Evolutionary conservation across 2,888 invertebrate genomes (phyloP), one percentile per base, ranked within the genome.

Genomic region (Acanthosepion pharaonis): DNA sequence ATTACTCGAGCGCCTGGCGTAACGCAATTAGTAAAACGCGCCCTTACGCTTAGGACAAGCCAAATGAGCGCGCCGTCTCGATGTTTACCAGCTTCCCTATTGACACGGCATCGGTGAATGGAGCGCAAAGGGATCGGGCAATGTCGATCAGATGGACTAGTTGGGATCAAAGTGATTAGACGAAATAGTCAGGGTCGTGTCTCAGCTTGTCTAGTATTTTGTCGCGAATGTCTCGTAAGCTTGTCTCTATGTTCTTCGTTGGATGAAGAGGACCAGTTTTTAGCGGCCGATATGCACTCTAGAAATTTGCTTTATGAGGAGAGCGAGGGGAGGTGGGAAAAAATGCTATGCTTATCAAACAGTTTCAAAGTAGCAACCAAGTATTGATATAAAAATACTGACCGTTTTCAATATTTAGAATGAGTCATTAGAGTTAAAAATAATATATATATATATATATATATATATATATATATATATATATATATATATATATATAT

Each of bases 31-130:
- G 78, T 78, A 78, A 33, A 78, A 78, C n/a, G 78, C 78, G 33
- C 78, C n/a, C 78, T 78, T 78, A 78, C 78, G n/a, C n/a, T n/a
- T n/a, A 78, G 78, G n/a, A 78, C 78, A n/a, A n/a, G n/a, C n/a
- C n/a, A 78, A 78, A 78, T n/a, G 78, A 78, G n/a, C n/a, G n/a
- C n/a, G 78, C 33, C 78, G n/a, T n/a, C 78, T n/a, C n/a, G 5
- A 15, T 78, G 78, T 78, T 78, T 78, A 78, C 78, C n/a, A 78
- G 78, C 78, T 78, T 78, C n/a, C n/a, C 78, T 78, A 78, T 78
- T 78, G 78, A n/a, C 78, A n/a, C 78, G 8, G 78, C 78, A 78
- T 78, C n/a, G n/a, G n/a, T 5, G n/a, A 33, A 78, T 33, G 11
- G n/a, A 78, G 33, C 11, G n/a, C 78, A 64, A 78, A 78, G 18